These are phyloP conservation scores for Helicorthomorpha holstii DNA, from an alignment of 1,140 invertebrate species.

Conservation along the genomic window DNA sequence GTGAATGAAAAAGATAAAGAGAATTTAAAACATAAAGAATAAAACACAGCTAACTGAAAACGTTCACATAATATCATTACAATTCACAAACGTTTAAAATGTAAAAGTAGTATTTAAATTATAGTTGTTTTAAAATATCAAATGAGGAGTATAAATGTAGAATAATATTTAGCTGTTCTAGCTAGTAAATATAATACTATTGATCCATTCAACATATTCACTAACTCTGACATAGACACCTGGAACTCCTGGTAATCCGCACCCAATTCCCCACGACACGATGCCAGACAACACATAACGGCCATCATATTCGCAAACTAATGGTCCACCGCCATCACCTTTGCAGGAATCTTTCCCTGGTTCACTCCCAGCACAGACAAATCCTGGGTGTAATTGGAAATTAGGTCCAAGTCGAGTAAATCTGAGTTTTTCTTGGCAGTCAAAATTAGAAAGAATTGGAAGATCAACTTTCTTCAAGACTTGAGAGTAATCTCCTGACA, in stretches of 20 bases:
- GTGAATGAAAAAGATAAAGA: not conserved
- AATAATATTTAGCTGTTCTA: not conserved
- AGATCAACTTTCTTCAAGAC: constrained; percentile 67
- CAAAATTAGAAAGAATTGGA: constrained; percentile 52
- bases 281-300: constrained; percentile 69
- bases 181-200: not conserved
- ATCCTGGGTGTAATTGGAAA: constrained; percentile 69
- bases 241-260: constrained; percentile 21
- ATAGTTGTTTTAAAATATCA: not conserved
- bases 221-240: constrained; percentile 27
- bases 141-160: not conserved
- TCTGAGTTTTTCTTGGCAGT: constrained; percentile 61
- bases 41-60: not conserved
- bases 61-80: not conserved
- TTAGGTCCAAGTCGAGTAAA: constrained; percentile 64
- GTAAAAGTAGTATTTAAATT: not conserved
- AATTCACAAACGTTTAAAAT: not conserved
- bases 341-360: constrained; percentile 76
- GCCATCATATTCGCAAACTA: constrained; percentile 70
- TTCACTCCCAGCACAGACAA: constrained; percentile 79
- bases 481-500: constrained; percentile 76
- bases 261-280: constrained; percentile 67
- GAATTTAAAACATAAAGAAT: not conserved
- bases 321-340: constrained; percentile 77
- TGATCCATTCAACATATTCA: constrained; percentile 15